A percentile compares a stretch with the other conserved stretches of the same genome.
Conservation (phyloP, 2,888 invertebrate genomes). For the Phyto melanocephala region DNA sequence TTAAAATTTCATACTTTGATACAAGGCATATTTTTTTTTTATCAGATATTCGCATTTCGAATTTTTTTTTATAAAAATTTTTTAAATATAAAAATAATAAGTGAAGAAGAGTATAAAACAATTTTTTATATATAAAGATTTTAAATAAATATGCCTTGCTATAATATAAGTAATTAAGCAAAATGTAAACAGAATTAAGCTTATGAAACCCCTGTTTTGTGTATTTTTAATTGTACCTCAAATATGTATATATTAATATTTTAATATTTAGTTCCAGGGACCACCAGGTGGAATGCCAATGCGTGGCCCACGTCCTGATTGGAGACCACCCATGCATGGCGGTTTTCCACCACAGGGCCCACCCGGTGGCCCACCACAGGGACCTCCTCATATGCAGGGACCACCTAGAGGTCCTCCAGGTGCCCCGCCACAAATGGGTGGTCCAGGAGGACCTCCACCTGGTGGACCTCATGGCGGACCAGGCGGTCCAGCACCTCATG, state of each 20-base stretch:
- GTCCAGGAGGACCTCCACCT: constrained; percentile 79
- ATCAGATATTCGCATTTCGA: too few relatives aligned
- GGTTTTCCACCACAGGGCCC: constrained; percentile 82
- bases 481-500: constrained; percentile 93
- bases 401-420: constrained; percentile 82
- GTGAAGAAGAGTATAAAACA: too few relatives aligned
- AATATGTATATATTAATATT: not conserved
- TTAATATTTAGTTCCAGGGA: constrained; percentile 75
- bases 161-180: not conserved
- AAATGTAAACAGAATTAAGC: not conserved
- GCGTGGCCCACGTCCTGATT: constrained; percentile 84
- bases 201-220: not conserved
- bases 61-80: too few relatives aligned
- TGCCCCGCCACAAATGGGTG: constrained; percentile 81
- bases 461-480: constrained; percentile 79
- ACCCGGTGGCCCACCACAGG: constrained; percentile 81
- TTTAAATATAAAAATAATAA: too few relatives aligned
- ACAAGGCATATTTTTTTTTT: too few relatives aligned
- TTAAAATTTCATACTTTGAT: too few relatives aligned
- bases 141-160: too few relatives aligned
- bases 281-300: constrained; percentile 80
- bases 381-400: constrained; percentile 85
- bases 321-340: constrained; percentile 88
- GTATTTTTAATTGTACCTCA: not conserved
- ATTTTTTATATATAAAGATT: too few relatives aligned